phyloP scores from a whole-genome alignment of 2,113 vertebrate species.

The Vidua chalybeata region DNA sequence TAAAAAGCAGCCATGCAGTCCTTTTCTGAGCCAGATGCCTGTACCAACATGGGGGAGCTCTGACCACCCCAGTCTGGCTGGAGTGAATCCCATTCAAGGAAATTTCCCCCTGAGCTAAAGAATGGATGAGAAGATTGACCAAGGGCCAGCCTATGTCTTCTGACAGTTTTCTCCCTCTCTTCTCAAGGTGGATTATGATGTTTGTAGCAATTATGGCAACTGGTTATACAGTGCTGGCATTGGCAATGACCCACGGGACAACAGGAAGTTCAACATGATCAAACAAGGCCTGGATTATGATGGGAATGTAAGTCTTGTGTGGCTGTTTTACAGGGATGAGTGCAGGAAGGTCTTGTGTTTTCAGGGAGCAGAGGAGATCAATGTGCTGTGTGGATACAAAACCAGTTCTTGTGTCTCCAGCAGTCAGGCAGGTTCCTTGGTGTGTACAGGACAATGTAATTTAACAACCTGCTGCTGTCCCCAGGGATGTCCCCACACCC shows the following conservation, averaged over 20 bases:
- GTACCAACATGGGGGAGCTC: neutral
- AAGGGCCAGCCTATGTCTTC: neutral
- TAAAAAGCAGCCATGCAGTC: neutral
- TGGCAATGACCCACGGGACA: slow-evolving; percentile 83
- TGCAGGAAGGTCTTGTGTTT: neutral
- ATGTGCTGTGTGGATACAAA: neutral
- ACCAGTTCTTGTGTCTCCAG: neutral
- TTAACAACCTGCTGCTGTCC: neutral
- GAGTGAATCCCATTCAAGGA: neutral
- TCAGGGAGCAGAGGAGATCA: neutral
- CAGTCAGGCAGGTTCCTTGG: neutral
- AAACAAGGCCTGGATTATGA: slow-evolving; percentile 85
- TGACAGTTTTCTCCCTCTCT: neutral
- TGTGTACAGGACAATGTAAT: neutral
- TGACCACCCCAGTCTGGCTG: neutral
- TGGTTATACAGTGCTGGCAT: slow-evolving; percentile 83
- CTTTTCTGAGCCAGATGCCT: neutral
- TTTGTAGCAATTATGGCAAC: slow-evolving; percentile 86
- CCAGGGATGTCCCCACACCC: neutral
- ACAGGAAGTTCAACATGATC: slow-evolving; percentile 85
- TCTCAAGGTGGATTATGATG: slow-evolving; percentile 78
- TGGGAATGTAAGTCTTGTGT: slow-evolving; percentile 59
- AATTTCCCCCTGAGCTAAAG: neutral
- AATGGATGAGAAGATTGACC: neutral
- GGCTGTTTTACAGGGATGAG: neutral